Base-by-base conservation (phyloP, 2,888 invertebrate genomes). In the Prosopocoilus inquinatus region DNA sequence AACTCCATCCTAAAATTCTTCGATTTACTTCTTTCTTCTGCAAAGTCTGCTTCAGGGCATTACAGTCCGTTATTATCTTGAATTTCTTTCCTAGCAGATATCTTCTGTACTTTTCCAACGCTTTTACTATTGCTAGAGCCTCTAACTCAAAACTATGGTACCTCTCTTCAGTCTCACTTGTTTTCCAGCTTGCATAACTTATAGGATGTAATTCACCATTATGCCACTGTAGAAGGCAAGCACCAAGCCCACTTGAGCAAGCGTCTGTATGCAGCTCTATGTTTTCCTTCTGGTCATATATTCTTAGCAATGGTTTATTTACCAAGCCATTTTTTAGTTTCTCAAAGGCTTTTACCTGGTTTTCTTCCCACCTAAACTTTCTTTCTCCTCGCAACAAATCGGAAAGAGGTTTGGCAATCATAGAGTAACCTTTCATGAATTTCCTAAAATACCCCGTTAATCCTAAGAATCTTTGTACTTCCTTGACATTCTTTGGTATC, bases 141-240 rank as follows among this genome's bases (percentile, higher is more conserved):
- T 75, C 72, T 2, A 75, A 53, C 39, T 74, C 71, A 51, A 73
- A 75, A 28, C 70, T 69, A 11, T 54, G 48, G 44, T 70, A 73
- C 49, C 65, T 67, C 34, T 62, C 59, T 58, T 73, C 68, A 4
- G 69, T 64, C 2, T 59, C 56, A 0, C 67, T 67, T 0, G 70
- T 71, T 53, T 70, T 71, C n/a, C 60, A 60, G 28, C 70, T 72
- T 59, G 66, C 61, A 35, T 61, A 75, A 41, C 67, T 65, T 1
- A 73, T 62, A 1, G 69, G 71, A 47, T 72, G 72, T 9, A 61
- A 43, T 9, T 55, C 58, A 41, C 65, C 65, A 15, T 61, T 59
- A 11, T 56, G 51, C 39, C 53, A 61, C 47, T 72, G 70, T 3
- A 72, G 11, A n/a, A 72, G 41, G 0, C 67, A 53, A 1, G 67